These are phyloP conservation scores for Prunella himalayana DNA, from an alignment of 2,113 vertebrate species.

Conservation along the genomic window DNA sequence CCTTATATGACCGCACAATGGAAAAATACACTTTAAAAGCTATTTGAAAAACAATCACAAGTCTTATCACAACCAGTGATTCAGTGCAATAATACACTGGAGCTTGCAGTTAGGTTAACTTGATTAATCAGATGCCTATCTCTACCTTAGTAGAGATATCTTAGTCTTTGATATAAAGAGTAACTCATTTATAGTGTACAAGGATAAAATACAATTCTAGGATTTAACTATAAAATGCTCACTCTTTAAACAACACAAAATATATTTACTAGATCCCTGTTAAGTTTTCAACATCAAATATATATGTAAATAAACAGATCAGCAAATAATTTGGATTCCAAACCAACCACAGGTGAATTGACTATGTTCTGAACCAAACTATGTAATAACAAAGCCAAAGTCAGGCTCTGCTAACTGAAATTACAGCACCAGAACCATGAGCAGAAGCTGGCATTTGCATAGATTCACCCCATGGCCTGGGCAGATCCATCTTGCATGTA, in stretches of 20 bases:
- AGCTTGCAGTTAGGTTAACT: not conserved
- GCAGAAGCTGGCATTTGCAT: rapidly evolving
- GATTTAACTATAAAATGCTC: not conserved
- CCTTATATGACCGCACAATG: not conserved
- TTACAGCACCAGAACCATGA: not conserved
- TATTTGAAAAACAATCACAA: not conserved
- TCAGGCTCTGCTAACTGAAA: not conserved
- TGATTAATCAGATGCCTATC: not conserved
- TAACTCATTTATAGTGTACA: not conserved
- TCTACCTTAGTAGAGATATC: not conserved
- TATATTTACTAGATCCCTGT: not conserved
- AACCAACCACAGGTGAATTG: not conserved
- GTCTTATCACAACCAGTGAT: not conserved
- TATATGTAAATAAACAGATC: not conserved
- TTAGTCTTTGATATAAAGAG: not conserved
- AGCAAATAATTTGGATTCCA: not conserved
- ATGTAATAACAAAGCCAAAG: not conserved
- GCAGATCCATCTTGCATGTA: not conserved
- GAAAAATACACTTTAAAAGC: not conserved
- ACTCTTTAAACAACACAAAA: not conserved
- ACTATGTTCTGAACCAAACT: not conserved
- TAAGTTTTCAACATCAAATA: not conserved
- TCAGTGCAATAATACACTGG: not conserved
- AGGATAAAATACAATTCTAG: not conserved
- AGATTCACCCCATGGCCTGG: not conserved